phyloP scores from a whole-genome alignment of 2,888 invertebrate species.

The Acanthosoma haemorrhoidale region DNA sequence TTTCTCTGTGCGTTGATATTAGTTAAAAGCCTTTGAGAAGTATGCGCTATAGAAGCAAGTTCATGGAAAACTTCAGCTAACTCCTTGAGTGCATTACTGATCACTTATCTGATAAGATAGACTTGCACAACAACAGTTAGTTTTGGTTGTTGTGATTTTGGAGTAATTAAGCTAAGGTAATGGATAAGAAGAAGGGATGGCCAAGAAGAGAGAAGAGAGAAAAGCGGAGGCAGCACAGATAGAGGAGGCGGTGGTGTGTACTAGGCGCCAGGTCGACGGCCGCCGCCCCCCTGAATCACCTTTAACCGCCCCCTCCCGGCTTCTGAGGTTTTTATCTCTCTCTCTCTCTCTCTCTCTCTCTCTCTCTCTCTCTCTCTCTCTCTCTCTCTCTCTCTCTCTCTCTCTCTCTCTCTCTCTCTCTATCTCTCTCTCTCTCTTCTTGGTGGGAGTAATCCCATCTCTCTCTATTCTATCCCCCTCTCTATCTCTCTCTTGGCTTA shows the following conservation, averaged over 20 bases:
- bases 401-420: not conserved
- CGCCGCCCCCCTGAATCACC: constrained; percentile 11
- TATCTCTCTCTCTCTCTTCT: not conserved
- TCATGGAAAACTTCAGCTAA: too few relatives aligned
- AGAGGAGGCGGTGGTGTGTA: not conserved
- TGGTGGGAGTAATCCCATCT: too few relatives aligned
- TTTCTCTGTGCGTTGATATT: too few relatives aligned
- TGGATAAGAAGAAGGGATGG: not conserved
- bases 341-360: not conserved
- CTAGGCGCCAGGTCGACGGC: not conserved
- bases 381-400: not conserved
- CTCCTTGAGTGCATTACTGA: too few relatives aligned
- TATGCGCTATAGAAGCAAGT: too few relatives aligned
- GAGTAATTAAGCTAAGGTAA: not conserved
- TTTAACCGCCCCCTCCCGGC: not conserved
- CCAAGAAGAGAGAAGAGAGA: not conserved
- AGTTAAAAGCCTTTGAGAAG: too few relatives aligned
- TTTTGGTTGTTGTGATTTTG: too few relatives aligned
- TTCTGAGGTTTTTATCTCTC: not conserved
- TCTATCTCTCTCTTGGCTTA: not conserved
- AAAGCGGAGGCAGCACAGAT: not conserved
- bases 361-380: not conserved
- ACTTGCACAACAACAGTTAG: too few relatives aligned
- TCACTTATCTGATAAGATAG: too few relatives aligned
- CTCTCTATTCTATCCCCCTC: not conserved